Evolutionary conservation across 2,888 invertebrate species (phyloP), one percentile per base, ranked within the genome.

Genomic region (Agrochola lychnidis): DNA sequence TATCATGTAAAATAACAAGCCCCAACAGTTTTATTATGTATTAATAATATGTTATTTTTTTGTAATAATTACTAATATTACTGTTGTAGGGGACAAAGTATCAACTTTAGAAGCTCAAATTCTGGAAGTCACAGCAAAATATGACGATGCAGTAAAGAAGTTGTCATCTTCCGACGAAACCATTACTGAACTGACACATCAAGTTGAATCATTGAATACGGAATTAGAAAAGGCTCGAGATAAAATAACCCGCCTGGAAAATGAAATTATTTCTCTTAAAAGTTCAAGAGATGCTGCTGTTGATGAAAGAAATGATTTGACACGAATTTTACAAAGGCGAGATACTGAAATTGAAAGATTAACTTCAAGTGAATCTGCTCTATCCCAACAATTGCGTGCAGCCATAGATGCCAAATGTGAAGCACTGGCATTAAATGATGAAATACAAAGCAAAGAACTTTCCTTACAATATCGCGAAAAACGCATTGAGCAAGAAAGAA

Each of bases 391-490:
- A 93, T 93, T 99, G 56, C 97, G 98, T 87, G 93, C 97, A 70
- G 98, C 99, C 40, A 98, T 98, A 81, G 97, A 97, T 87, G 97
- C 98, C 4, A 99, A 99, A 96, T 98, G 98, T 95, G 98, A 99
- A 94, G 98, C 98, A 0, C 93, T 99, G 70, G 97, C 98, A 10
- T 97, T 98, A 85, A 97, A 98, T 78, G 98, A 99, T 93, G 99
- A 99, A 94, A 97, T 98, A 59, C 97, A 98, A 88, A 98, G 98
- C 83, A 98, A 98, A 92, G 98, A 99, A 94, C 96, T 98, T 76
- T 97, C 98, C 19, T 93, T 99, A 40, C 98, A 98, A 90, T 98
- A 98, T 93, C 98, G 98, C 89, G 99, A 99, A 94, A 98, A 98
- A 90, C 97, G 98, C 36, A 97, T 99, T 89, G 98, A 98, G 89